A percentile compares a stretch with the other conserved stretches of the same genome.
phyloP scores from a whole-genome alignment of 2,888 invertebrate genomes.

The Pandemis corylana region DNA sequence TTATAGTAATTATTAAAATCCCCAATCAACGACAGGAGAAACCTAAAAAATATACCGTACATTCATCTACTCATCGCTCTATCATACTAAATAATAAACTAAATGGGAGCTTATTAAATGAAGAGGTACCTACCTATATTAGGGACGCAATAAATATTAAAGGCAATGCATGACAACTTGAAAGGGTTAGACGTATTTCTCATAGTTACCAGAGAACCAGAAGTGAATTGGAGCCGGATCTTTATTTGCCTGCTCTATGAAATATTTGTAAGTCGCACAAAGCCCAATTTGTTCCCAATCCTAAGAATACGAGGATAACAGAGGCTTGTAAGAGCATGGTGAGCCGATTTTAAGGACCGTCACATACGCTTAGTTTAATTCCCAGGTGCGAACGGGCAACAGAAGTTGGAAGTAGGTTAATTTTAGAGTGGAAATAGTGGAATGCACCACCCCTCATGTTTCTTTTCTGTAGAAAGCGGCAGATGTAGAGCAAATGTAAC shows the following conservation, averaged over 20 bases:
- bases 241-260: not conserved
- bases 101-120: not conserved
- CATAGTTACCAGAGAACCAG: not conserved
- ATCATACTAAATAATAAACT: not conserved
- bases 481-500: not conserved
- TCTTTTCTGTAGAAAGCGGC: not conserved
- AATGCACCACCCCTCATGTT: constrained; percentile 10
- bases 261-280: constrained; percentile 19
- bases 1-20: too few species aligned
- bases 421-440: not conserved
- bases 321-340: constrained; percentile 8
- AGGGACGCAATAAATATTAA: not conserved
- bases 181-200: not conserved
- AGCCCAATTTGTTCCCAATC: constrained; percentile 39
- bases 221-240: not conserved
- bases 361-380: constrained; percentile 49
- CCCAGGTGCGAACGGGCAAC: constrained; percentile 54
- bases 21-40: too few species aligned
- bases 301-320: constrained; percentile 40
- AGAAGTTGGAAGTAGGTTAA: constrained; percentile 45
- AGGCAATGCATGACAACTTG: not conserved
- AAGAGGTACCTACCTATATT: not conserved
- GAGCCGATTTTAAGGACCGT: constrained; percentile 1
- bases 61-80: too few species aligned
- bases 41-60: too few species aligned